Percentiles rank a stretch among this genome's conserved stretches.
Conservation (phyloP, 2,797 vertebrate genomes). For the Artibeus lituratus region DNA sequence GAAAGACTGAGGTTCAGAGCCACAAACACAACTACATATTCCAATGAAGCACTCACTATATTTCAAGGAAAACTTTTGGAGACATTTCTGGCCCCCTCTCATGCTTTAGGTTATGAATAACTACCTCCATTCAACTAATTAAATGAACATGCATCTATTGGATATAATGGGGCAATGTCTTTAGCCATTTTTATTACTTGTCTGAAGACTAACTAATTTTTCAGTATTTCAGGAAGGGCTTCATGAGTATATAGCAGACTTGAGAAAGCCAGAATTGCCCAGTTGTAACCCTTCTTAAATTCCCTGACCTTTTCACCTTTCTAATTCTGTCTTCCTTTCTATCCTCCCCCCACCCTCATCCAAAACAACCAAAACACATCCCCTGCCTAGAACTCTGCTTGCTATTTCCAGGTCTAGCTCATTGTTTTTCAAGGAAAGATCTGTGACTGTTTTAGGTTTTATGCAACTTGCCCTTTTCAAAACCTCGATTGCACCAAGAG, state of each 20-base stretch:
- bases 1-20: background rate
- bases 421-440: background rate
- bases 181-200: background rate
- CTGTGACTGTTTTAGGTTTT: background rate
- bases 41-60: background rate
- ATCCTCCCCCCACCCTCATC: fast-evolving
- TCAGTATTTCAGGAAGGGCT: background rate
- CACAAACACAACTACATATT: background rate
- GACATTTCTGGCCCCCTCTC: background rate
- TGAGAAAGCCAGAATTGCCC: background rate
- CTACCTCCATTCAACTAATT: background rate
- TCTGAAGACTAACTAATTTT: background rate
- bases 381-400: background rate
- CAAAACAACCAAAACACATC: background rate
- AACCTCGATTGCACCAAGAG: background rate
- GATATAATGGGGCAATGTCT: background rate
- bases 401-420: background rate
- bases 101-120: background rate
- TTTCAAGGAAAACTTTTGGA: background rate
- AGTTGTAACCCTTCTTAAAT: background rate
- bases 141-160: background rate
- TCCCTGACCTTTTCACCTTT: background rate
- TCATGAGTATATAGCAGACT: background rate
- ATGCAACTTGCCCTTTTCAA: background rate
- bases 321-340: background rate